phyloP scores from a whole-genome alignment of 2,113 vertebrate species.

The Plecturocebus donacophilus region DNA sequence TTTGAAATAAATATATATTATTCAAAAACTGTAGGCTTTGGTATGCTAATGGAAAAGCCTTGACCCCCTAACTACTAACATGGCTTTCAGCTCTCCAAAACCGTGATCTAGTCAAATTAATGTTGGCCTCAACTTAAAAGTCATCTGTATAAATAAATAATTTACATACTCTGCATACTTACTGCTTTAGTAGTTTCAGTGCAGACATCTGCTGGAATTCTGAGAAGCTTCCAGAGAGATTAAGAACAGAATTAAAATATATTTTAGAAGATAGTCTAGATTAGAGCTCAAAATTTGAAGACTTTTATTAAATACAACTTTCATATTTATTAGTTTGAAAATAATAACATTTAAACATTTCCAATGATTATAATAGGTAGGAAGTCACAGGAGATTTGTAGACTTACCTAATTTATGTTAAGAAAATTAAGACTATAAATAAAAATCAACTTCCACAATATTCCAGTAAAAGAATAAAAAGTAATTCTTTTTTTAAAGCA shows the following conservation, averaged over 20 bases:
- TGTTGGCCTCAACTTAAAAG: constrained; percentile 80
- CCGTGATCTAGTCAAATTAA: constrained; percentile 81
- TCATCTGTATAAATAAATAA: constrained; percentile 82
- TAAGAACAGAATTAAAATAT: constrained; percentile 74
- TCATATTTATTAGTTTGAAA: not conserved
- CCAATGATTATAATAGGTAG: not conserved
- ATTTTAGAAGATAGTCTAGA: constrained; percentile 46
- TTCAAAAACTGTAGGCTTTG: constrained; percentile 78
- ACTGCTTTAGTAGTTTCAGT: constrained; percentile 69
- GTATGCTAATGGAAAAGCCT: constrained; percentile 74
- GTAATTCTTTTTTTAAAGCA: not conserved
- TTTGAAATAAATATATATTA: constrained; percentile 76
- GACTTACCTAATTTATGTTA: not conserved
- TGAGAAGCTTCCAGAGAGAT: constrained; percentile 72
- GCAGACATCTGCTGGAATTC: constrained; percentile 76
- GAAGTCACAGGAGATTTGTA: not conserved
- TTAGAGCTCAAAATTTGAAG: constrained; percentile 70
- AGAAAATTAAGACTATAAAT: not conserved
- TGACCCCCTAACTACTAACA: constrained; percentile 75
- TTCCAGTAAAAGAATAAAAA: not conserved
- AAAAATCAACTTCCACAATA: not conserved
- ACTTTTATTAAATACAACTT: not conserved
- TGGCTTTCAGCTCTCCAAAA: constrained; percentile 77
- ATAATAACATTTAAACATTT: not conserved
- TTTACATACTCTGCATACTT: constrained; percentile 67